Evolutionary conservation across 1,140 invertebrate genomes (phyloP).

Genomic region (Pararge aegeria): DNA sequence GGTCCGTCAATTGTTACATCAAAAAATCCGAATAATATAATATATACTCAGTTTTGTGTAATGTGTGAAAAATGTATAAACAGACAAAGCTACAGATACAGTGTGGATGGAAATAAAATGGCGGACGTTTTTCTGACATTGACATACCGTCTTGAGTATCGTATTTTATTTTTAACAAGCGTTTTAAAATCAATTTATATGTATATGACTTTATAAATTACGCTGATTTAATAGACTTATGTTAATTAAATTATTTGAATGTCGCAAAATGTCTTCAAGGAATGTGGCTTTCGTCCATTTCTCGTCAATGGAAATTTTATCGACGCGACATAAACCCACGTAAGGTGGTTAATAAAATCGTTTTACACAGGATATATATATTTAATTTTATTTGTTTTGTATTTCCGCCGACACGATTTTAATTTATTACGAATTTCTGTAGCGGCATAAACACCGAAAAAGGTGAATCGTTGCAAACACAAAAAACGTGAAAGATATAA

Average conservation of each 20-base stretch:
- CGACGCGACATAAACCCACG: neutral
- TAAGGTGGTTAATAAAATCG: constrained; percentile 9
- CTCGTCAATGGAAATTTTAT: constrained; percentile 17
- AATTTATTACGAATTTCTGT: constrained; percentile 1
- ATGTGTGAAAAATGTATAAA: too few species aligned
- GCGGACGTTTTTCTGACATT: neutral
- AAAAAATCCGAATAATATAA: too few species aligned
- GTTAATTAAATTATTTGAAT: constrained; percentile 19
- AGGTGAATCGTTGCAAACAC: too few species aligned
- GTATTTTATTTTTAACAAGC: neutral
- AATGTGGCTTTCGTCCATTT: constrained; percentile 1
- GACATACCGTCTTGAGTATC: neutral
- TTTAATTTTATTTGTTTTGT: neutral
- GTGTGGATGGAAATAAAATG: neutral
- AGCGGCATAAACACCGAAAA: too few species aligned
- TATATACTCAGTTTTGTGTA: too few species aligned
- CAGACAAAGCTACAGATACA: neutral
- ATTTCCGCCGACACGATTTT: neutral
- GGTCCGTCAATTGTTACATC: too few species aligned
- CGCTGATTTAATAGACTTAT: constrained; percentile 19
- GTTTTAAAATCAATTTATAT: constrained; percentile 7
- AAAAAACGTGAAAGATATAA: too few species aligned
- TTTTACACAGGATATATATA: neutral
- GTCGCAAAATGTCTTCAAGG: neutral
- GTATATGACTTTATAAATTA: constrained; percentile 24